Base-by-base conservation (phyloP, 2,113 vertebrate species). In the Scopus umbretta region DNA sequence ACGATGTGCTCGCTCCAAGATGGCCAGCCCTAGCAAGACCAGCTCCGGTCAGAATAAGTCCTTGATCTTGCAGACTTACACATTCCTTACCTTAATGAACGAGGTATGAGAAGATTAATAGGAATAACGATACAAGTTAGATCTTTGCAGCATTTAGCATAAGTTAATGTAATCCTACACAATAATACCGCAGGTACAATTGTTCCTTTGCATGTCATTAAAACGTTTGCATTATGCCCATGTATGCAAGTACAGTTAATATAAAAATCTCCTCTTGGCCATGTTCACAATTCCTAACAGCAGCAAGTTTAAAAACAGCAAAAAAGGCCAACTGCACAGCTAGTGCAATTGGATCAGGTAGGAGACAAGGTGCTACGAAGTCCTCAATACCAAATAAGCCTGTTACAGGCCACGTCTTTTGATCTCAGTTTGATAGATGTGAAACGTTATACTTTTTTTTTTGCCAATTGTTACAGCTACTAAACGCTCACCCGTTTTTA, bases 1-100 rank as follows among this genome's bases (percentile, higher is more conserved):
- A 49, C 0, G 4, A 47, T 3, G 26, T 8, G 0, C 71, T 16
- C 6, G 4, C 15, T 63, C 34, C 2, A 1, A 59, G n/a, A 30
- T 14, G n/a, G 26, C 22, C 32, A 61, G 30, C n/a, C 47, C 45
- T 9, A 16, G 40, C 40, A 50, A 32, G 38, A 45, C 3, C 61
- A 53, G 18, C 52, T 49, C 59, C 15, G 47, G 22, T 55, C 61
- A 76, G 36, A 71, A 19, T 12, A 22, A 49, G 42, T 17, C 53
- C 53, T 68, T 22, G 21, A 27, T 11, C 14, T 14, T 12, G 29
- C 43, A 70, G 42, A 23, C n/a, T 32, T 47, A 36, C 17, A 22
- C 8, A 4, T 26, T 36, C 40, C n/a, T 38, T 34, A 38, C 47
- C n/a, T 49, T n/a, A 45, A 55, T 10, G 36, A 76, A 55, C 9